These are phyloP conservation scores for Tetranychus truncatus DNA, from an alignment of 2,888 invertebrate species.

Conservation along the genomic window DNA sequence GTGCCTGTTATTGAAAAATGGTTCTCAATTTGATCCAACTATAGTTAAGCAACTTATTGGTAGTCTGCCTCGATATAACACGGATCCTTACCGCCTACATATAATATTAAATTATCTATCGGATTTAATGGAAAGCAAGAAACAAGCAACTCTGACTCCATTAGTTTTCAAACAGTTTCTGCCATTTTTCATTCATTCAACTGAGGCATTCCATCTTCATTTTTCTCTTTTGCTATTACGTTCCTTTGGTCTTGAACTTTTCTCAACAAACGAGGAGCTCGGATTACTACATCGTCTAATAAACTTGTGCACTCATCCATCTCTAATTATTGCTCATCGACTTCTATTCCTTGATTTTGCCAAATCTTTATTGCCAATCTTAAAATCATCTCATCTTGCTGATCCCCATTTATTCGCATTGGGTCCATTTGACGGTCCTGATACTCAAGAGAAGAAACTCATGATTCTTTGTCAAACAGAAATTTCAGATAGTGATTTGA, in stretches of 20 bases:
- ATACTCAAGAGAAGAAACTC: constrained; percentile 26
- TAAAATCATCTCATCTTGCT: not conserved
- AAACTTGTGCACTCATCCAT: constrained; percentile 22
- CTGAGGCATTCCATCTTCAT: constrained; percentile 23
- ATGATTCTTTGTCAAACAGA: constrained; percentile 19
- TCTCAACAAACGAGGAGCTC: constrained; percentile 23
- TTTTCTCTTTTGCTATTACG: constrained; percentile 20
- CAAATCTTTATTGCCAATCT: constrained; percentile 14
- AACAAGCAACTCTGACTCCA: constrained; percentile 10
- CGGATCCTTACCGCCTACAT: not conserved
- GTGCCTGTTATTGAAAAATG: not conserved
- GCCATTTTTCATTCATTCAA: constrained; percentile 19
- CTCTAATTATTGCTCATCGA: constrained; percentile 23
- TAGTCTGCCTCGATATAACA: not conserved
- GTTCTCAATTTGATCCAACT: not conserved
- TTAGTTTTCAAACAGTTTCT: constrained; percentile 21
- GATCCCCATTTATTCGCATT: constrained; percentile 7
- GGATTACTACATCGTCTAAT: constrained; percentile 22
- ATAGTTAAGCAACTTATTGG: not conserved
- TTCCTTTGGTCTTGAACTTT: constrained; percentile 21
- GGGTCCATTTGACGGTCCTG: constrained; percentile 23
- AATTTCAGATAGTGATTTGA: constrained; percentile 18
- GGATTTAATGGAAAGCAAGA: not conserved
- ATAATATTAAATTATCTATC: not conserved
- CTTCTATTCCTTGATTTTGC: constrained; percentile 22